These are phyloP conservation scores for Kryptolebias marmoratus DNA, from an alignment of 2,113 vertebrate genomes.

Conservation along the genomic window DNA sequence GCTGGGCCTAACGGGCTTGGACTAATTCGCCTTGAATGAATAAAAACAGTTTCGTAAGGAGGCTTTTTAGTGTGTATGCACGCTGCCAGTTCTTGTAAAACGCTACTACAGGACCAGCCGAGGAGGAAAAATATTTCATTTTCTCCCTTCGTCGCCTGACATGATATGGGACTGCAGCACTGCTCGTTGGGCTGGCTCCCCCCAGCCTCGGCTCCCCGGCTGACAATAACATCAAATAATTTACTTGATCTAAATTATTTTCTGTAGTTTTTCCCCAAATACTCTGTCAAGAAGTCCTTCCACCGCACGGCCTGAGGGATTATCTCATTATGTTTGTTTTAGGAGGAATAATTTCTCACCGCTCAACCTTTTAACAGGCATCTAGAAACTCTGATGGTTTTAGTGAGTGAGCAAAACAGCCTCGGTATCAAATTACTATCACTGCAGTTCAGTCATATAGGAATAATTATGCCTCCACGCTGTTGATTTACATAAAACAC, in stretches of 20 bases:
- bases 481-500: constrained; percentile 59
- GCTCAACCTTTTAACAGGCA: constrained; percentile 45
- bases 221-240: constrained; percentile 42
- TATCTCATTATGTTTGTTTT: constrained; percentile 69
- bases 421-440: constrained; percentile 38
- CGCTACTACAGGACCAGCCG: constrained; percentile 35
- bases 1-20: constrained; percentile 25
- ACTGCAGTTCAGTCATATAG: constrained; percentile 45
- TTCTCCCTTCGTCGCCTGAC: constrained; percentile 44
- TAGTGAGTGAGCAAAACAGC: constrained; percentile 42
- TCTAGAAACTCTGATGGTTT: constrained; percentile 33
- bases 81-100: constrained; percentile 44
- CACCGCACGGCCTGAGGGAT: constrained; percentile 46
- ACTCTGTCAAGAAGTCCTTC: constrained; percentile 49
- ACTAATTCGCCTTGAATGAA: constrained; percentile 37
- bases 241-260: constrained; percentile 57
- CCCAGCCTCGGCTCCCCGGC: constrained; percentile 14
- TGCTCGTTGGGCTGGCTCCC: not conserved
- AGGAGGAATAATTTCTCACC: constrained; percentile 48
- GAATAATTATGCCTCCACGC: constrained; percentile 47
- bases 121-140: constrained; percentile 52
- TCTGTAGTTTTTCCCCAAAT: constrained; percentile 40
- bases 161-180: constrained; percentile 26
- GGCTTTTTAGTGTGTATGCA: constrained; percentile 23
- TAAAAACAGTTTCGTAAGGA: constrained; percentile 41